Evolutionary conservation across 1,140 invertebrate species (phyloP).

Genomic region (Drosophila bipectinata): DNA sequence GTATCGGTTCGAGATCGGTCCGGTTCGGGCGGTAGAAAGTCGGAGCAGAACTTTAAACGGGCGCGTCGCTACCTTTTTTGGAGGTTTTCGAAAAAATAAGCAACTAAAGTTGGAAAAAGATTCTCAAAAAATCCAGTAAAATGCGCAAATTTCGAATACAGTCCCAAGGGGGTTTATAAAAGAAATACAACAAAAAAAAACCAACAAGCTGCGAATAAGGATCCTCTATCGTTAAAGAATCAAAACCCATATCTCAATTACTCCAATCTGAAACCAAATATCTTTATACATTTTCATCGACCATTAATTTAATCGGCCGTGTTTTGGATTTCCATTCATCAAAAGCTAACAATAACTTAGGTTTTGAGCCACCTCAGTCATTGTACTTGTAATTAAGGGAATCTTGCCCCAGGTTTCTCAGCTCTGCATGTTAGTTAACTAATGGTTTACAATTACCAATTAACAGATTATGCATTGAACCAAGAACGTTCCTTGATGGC

Average conservation of each 20-base stretch:
- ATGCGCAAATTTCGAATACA: conserved; percentile 68
- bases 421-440: neutral
- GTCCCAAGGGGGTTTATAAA: conserved; percentile 56
- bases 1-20: conserved; percentile 9
- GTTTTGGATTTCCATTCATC: neutral
- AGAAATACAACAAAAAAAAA: conserved; percentile 7
- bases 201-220: conserved; percentile 27
- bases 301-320: neutral
- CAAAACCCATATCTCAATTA: too few relatives aligned
- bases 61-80: conserved; percentile 25
- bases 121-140: conserved; percentile 15
- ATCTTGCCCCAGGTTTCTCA: conserved; percentile 44
- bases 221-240: conserved; percentile 2
- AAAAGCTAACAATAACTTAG: conserved; percentile 19
- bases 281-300: neutral
- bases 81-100: conserved; percentile 51
- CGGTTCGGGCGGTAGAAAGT: conserved; percentile 6
- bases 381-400: conserved; percentile 43
- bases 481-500: conserved; percentile 3
- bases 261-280: too few relatives aligned
- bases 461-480: conserved; percentile 58
- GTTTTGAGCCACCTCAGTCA: conserved; percentile 36
- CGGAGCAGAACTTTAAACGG: conserved; percentile 48
- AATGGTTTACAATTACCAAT: conserved; percentile 67
- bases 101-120: neutral